Conservation (phyloP, 2,797 vertebrate species). For the Poeciliopsis gracilis region DNA sequence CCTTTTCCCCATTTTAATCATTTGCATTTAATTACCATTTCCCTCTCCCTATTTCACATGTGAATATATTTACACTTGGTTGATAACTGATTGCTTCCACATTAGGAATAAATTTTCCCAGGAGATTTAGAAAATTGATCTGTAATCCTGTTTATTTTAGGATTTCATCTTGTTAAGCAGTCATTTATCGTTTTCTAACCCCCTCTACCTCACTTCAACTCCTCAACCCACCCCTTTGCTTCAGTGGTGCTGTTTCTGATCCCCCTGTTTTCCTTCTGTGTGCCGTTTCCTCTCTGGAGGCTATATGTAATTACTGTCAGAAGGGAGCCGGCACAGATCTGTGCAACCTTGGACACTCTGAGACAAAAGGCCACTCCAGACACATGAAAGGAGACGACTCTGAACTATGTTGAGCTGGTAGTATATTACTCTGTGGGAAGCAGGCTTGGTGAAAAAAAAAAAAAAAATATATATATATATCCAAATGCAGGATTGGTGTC, state of each 20-base stretch:
- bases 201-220: conserved; percentile 8
- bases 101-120: conserved; percentile 47
- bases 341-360: conserved; percentile 72
- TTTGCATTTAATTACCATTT: conserved; percentile 69
- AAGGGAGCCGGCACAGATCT: conserved; percentile 71
- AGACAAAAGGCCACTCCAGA: conserved; percentile 67
- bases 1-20: conserved; percentile 69
- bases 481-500: conserved; percentile 40
- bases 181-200: conserved; percentile 59
- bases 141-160: conserved; percentile 67
- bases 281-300: conserved; percentile 62
- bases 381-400: conserved; percentile 45
- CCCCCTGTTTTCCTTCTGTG: conserved; percentile 41
- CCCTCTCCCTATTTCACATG: conserved; percentile 30
- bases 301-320: conserved; percentile 78
- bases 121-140: conserved; percentile 61
- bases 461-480: background rate
- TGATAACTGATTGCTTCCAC: conserved; percentile 61
- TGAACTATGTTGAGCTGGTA: conserved; percentile 31
- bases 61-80: conserved; percentile 52
- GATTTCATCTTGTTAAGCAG: conserved; percentile 59
- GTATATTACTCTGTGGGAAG: conserved; percentile 28
- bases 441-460: conserved; percentile 34
- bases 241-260: conserved; percentile 27
- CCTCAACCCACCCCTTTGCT: conserved; percentile 10